These are phyloP conservation scores for Spondyliosoma cantharus DNA, from an alignment of 2,797 vertebrate species.

Conservation along the genomic window DNA sequence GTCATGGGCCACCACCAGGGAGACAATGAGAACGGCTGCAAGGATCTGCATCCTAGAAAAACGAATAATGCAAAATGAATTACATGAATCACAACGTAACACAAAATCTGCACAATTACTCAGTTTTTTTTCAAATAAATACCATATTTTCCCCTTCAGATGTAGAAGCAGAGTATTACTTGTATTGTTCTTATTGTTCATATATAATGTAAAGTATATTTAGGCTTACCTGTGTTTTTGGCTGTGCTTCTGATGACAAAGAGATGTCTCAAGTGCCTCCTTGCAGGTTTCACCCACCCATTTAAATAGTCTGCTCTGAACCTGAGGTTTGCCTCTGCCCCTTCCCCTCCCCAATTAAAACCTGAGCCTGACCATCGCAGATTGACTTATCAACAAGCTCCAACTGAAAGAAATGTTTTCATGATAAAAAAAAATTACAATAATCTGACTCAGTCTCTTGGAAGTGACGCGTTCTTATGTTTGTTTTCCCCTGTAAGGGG, in stretches of 20 bases:
- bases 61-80: background rate
- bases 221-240: slow-evolving; percentile 66
- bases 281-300: slow-evolving; percentile 34
- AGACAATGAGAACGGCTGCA: slow-evolving; percentile 45
- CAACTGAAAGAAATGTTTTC: background rate
- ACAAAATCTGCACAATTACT: background rate
- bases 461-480: background rate
- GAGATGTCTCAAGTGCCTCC: slow-evolving; percentile 22
- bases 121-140: no score
- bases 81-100: background rate
- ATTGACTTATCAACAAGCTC: slow-evolving; percentile 10
- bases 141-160: background rate
- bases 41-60: slow-evolving; percentile 61
- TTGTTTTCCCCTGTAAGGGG: background rate
- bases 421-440: background rate
- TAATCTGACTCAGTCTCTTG: slow-evolving; percentile 28
- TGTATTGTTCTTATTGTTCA: background rate
- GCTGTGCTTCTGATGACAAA: slow-evolving; percentile 38
- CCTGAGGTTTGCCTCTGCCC: slow-evolving; percentile 32
- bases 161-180: background rate
- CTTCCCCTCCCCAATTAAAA: slow-evolving; percentile 39
- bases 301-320: slow-evolving; percentile 68
- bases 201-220: background rate
- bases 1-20: slow-evolving; percentile 33
- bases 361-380: slow-evolving; percentile 29